phyloP scores from a whole-genome alignment of 2,113 vertebrate genomes.

The Vulpes lagopus region DNA sequence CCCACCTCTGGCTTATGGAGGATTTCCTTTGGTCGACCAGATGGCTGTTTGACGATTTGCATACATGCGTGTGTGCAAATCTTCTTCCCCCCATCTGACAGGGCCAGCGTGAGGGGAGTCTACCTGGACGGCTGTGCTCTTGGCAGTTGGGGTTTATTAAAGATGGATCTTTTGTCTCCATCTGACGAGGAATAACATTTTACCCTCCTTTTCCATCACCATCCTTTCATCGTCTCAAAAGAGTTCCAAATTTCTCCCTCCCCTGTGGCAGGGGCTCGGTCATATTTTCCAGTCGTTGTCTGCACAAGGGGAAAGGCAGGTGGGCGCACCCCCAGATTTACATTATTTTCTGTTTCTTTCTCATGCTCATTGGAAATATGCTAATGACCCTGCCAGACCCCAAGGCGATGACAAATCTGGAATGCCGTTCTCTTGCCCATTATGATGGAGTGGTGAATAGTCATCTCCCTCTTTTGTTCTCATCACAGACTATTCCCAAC shows the following conservation, averaged over 20 bases:
- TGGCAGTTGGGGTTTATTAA: background rate
- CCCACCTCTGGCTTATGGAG: background rate
- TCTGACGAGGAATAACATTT: background rate
- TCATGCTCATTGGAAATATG: background rate
- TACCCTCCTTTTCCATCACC: background rate
- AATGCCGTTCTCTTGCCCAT: background rate
- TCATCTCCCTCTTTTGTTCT: slow-evolving; percentile 47
- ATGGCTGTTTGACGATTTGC: background rate
- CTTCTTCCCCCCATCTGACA: fast-evolving
- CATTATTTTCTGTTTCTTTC: background rate
- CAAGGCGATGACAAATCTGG: background rate
- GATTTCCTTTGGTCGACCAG: background rate
- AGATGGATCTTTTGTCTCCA: background rate
- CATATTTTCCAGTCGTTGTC: slow-evolving; percentile 40
- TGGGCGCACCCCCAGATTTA: background rate
- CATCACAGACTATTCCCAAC: background rate
- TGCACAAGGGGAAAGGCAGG: background rate
- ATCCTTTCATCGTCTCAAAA: background rate
- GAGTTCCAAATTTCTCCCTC: background rate
- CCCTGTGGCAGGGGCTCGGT: background rate
- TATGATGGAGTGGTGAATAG: background rate
- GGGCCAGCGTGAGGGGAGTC: background rate
- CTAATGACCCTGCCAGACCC: background rate
- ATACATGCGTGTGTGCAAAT: fast-evolving
- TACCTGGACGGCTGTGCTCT: fast-evolving